A percentile compares a stretch with the other conserved stretches of the same genome.
These are phyloP conservation scores for Zygogramma bicolorata DNA, from an alignment of 2,888 invertebrate genomes.

Conservation along the genomic window DNA sequence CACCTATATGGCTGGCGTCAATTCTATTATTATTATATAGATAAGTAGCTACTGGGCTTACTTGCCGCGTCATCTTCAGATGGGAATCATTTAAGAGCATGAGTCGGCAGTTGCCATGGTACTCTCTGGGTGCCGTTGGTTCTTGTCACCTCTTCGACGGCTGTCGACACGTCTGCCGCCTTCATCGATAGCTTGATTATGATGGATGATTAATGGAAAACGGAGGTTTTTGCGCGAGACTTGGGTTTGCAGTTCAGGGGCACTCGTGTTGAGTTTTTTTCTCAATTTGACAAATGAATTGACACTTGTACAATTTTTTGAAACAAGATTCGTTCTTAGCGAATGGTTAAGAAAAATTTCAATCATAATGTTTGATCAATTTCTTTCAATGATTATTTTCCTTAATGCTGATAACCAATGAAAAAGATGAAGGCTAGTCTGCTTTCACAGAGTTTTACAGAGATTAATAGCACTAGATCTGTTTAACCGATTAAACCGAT, in stretches of 20 bases:
- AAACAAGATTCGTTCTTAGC: too few species aligned
- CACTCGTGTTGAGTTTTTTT: too few species aligned
- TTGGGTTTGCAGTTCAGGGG: background rate
- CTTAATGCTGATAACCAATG: too few species aligned
- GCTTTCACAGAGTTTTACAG: too few species aligned
- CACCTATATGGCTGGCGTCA: constrained; percentile 58
- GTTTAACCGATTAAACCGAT: too few species aligned
- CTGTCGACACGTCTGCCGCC: constrained; percentile 42
- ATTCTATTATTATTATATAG: constrained; percentile 64
- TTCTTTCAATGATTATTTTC: too few species aligned
- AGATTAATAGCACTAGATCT: too few species aligned
- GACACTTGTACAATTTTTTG: too few species aligned
- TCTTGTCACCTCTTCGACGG: constrained; percentile 44
- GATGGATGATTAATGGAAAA: constrained; percentile 4
- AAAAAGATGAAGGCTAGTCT: too few species aligned
- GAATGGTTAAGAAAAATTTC: too few species aligned
- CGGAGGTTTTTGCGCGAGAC: background rate
- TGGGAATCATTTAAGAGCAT: constrained; percentile 65
- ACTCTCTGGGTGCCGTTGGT: constrained; percentile 27
- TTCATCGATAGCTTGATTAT: constrained; percentile 2
- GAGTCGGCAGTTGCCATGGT: constrained; percentile 51
- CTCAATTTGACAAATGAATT: too few species aligned
- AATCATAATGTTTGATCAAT: too few species aligned
- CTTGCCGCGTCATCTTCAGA: constrained; percentile 61
- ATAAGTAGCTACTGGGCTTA: constrained; percentile 67